Evolutionary conservation across 2,113 vertebrate genomes (phyloP).

Genomic region (Trogon melanurus): DNA sequence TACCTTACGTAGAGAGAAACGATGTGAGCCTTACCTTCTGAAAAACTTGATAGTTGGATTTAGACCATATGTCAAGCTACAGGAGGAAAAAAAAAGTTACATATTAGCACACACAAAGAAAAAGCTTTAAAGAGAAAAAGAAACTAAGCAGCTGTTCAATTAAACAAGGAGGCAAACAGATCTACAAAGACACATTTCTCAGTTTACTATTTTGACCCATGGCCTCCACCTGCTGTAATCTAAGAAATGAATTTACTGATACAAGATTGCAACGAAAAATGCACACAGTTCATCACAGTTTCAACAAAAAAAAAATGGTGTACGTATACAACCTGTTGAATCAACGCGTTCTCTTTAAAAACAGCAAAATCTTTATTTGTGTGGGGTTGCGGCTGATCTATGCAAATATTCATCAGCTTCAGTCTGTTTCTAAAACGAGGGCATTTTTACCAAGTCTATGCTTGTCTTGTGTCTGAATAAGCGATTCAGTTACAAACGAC

Average conservation of each 20-base stretch:
- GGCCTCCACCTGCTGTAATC: background rate
- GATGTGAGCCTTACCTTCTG: slow-evolving; percentile 77
- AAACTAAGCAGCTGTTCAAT: background rate
- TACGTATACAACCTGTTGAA: slow-evolving; percentile 1
- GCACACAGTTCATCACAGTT: slow-evolving; percentile 34
- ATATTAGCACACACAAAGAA: background rate
- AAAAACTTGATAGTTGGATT: slow-evolving; percentile 85
- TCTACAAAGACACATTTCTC: background rate
- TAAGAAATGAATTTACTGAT: background rate
- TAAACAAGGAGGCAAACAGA: background rate
- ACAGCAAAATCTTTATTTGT: slow-evolving; percentile 54
- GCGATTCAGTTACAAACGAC: slow-evolving; percentile 55
- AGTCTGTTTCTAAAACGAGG: slow-evolving; percentile 21
- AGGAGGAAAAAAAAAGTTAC: background rate
- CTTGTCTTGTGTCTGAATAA: slow-evolving; percentile 39
- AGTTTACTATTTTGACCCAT: background rate
- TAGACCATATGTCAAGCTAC: slow-evolving; percentile 86
- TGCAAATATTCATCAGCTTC: slow-evolving; percentile 64
- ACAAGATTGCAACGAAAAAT: background rate
- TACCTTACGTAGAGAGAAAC: background rate
- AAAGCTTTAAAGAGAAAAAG: background rate
- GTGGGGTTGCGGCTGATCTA: slow-evolving; percentile 36
- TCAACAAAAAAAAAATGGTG: slow-evolving; percentile 39
- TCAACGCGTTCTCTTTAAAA: slow-evolving; percentile 4
- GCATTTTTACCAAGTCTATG: slow-evolving; percentile 36